Percentiles rank a stretch among this genome's conserved stretches.
Evolutionary conservation across 2,888 invertebrate genomes (phyloP).

Genomic region (Lucinisca nassula): DNA sequence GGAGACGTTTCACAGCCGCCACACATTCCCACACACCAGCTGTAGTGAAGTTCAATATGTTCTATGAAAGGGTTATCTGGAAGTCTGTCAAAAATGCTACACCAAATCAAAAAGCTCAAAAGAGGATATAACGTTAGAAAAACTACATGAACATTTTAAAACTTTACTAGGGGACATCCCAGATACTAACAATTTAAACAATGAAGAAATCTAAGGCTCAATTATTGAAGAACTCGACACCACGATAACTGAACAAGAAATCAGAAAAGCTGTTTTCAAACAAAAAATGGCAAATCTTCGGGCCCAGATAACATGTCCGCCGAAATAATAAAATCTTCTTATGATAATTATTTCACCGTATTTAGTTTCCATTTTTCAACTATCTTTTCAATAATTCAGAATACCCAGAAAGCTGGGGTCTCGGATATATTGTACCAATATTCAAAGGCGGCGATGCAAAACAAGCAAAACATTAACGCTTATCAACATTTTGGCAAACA

Average conservation of each 20-base stretch:
- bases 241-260: slow-evolving; percentile 10
- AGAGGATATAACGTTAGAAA: background rate
- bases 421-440: slow-evolving; percentile 40
- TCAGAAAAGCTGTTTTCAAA: slow-evolving; percentile 2
- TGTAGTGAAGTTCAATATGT: too few species aligned
- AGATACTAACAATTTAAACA: background rate
- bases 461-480: slow-evolving; percentile 8
- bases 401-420: slow-evolving; percentile 33
- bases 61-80: too few species aligned
- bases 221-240: background rate
- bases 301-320: background rate
- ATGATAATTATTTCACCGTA: slow-evolving; percentile 22
- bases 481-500: background rate
- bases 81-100: slow-evolving; percentile 8
- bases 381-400: slow-evolving; percentile 14
- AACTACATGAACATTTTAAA: slow-evolving; percentile 19
- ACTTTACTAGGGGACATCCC: background rate
- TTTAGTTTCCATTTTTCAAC: slow-evolving; percentile 16
- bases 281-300: slow-evolving; percentile 18
- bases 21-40: too few species aligned
- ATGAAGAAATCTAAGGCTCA: background rate
- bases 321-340: slow-evolving; percentile 25
- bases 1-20: too few species aligned
- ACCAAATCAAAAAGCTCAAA: background rate
- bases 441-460: slow-evolving; percentile 20